phyloP scores from a whole-genome alignment of 2,797 vertebrate species.

The Crocidura indochinensis region DNA sequence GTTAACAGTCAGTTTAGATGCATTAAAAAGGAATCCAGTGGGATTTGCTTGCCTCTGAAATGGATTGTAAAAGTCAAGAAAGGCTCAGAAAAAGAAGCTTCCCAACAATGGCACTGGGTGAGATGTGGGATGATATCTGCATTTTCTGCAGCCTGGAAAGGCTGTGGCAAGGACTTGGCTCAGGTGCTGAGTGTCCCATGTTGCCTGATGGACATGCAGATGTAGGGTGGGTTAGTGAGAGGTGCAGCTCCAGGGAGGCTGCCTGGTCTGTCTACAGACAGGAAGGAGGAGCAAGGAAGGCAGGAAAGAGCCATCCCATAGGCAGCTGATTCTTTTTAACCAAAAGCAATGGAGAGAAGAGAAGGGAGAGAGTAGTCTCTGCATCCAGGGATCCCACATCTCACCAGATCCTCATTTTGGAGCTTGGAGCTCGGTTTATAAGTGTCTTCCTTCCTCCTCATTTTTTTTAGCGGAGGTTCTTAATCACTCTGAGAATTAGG shows the following conservation, averaged over 20 bases:
- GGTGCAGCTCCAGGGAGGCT: fast-evolving
- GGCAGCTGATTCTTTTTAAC: background rate
- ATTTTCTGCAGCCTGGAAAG: background rate
- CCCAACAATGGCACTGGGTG: no score
- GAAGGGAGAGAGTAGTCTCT: background rate
- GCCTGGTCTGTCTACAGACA: background rate
- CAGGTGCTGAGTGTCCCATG: background rate
- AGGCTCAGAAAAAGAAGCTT: background rate
- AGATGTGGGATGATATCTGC: no score
- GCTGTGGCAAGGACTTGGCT: background rate
- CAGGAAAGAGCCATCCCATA: background rate
- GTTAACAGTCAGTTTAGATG: background rate
- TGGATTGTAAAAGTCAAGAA: background rate
- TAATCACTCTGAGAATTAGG: background rate
- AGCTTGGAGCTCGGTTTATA: no score
- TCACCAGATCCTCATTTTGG: no score
- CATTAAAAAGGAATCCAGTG: background rate
- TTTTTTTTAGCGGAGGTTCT: background rate
- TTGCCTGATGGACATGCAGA: background rate
- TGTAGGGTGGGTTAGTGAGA: background rate
- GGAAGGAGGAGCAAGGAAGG: no score
- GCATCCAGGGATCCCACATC: no score
- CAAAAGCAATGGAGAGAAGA: background rate
- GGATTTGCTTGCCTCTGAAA: background rate
- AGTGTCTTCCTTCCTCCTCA: no score